A percentile compares a stretch with the other conserved stretches of the same genome.
Evolutionary conservation across 2,888 invertebrate species (phyloP).

Genomic region (Patella pellucida): DNA sequence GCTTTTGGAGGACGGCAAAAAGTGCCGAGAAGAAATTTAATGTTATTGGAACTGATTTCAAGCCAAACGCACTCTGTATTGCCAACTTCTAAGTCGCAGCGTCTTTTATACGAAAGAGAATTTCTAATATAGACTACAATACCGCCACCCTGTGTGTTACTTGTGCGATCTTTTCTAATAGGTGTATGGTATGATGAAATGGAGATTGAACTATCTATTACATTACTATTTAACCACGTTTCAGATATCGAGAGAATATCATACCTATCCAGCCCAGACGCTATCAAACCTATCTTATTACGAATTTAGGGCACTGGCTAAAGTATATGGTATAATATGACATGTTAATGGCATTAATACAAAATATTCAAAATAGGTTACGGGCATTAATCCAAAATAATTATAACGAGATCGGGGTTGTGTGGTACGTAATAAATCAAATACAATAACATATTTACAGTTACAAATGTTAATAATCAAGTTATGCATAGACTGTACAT

Average conservation of each 20-base stretch:
- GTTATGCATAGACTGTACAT: too few species aligned
- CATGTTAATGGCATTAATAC: too few species aligned
- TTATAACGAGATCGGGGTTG: too few species aligned
- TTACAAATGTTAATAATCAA: too few species aligned
- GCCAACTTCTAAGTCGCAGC: neutral
- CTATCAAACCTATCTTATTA: neutral
- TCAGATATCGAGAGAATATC: neutral
- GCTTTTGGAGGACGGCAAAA: neutral
- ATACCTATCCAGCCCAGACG: neutral
- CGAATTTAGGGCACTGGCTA: neutral
- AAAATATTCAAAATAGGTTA: too few species aligned
- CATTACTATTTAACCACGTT: neutral
- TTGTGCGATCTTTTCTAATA: neutral
- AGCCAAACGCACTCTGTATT: too few species aligned
- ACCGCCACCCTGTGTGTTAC: neutral
- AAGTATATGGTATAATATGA: too few species aligned
- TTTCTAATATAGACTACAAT: constrained; percentile 2
- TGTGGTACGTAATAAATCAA: too few species aligned
- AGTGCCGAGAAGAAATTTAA: neutral
- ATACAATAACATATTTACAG: too few species aligned
- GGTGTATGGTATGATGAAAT: constrained; percentile 3
- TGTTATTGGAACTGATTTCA: constrained; percentile 1
- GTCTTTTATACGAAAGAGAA: neutral
- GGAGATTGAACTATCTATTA: neutral
- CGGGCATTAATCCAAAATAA: too few species aligned